Conservation (phyloP, 1,140 invertebrate genomes). For the Zaprionus ghesquierei region DNA sequence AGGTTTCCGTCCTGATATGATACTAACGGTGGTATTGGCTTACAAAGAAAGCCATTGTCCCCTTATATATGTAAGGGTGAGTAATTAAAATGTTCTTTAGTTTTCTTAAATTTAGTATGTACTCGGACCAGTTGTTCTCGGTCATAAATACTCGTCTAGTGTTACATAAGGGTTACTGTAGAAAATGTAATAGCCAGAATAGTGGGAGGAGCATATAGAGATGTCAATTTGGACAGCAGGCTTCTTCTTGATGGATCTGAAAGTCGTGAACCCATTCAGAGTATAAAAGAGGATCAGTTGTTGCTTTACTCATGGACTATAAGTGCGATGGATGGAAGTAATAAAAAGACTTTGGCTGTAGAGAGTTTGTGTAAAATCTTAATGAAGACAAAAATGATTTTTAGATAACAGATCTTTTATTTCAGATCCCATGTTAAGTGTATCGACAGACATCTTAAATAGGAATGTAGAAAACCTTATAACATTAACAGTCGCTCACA, state of each 20-base stretch:
- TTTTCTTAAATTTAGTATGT: not conserved
- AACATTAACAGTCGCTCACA: not conserved
- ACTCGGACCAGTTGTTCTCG: too few relatives aligned
- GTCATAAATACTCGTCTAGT: slow-evolving; percentile 5
- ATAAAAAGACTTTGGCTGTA: not conserved
- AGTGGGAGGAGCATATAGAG: slow-evolving; percentile 12
- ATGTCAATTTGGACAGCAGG: not conserved
- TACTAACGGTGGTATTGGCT: not conserved
- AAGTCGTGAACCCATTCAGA: slow-evolving; percentile 15
- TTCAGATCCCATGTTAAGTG: not conserved
- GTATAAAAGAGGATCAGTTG: not conserved
- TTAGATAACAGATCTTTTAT: not conserved
- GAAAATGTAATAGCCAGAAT: slow-evolving; percentile 15
- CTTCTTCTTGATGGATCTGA: slow-evolving; percentile 21
- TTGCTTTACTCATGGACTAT: slow-evolving; percentile 17
- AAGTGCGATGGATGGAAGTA: not conserved
- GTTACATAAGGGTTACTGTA: slow-evolving; percentile 22
- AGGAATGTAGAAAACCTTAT: not conserved
- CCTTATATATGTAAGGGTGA: slow-evolving; percentile 3
- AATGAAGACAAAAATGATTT: not conserved
- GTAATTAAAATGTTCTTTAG: not conserved
- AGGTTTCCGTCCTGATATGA: not conserved
- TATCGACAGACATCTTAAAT: not conserved
- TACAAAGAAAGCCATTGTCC: not conserved
- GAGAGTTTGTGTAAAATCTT: slow-evolving; percentile 1